Evolutionary conservation across 2,113 vertebrate species (phyloP), one percentile per base, ranked within the genome.

Genomic region (Dipodomys ordii): DNA sequence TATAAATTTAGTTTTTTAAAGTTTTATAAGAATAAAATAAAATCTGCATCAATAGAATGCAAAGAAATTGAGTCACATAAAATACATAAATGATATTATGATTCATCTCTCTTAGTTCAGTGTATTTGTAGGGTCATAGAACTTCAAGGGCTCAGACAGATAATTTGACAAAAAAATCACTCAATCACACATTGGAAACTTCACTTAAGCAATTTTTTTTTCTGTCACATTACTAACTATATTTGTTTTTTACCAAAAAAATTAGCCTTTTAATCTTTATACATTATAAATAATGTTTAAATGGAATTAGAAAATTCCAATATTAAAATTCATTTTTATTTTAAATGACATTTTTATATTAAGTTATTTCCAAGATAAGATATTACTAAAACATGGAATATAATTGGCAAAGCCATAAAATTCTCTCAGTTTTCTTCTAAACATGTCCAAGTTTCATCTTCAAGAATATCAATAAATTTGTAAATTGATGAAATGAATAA

Each of bases 401-500:
- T 11, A 80, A 68, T 1, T 39, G 44, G 35, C 71, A 95, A 92
- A 92, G 3, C 18, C n/a, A 57, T 46, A 73, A 68, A 65, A 13
- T 72, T 85, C 8, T 83, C 23, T 94, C 44, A 19, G 1, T 81
- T 94, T 94, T 74, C 19, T 87, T 85, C 60, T 86, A 69, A 84
- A 92, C 93, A 53, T 93, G 3, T 30, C 27, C n/a, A 79, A 83
- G 19, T 91, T 87, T 86, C 79, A 86, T 76, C 27, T 10, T 83
- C 44, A 91, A 65, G 22, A 46, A 19, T 94, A 62, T 65, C 49
- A 30, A 39, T 87, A 44, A 73, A 49, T 87, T 2, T 30, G 2
- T 81, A 83, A 44, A 83, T 23, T 67, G 0, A 90, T 84, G 20
- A 53, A 73, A 30, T 79, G 16, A 13, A n/a, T 60, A 53, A 53